phyloP scores from a whole-genome alignment of 2,888 invertebrate genomes.

The Sisyra nigra region DNA sequence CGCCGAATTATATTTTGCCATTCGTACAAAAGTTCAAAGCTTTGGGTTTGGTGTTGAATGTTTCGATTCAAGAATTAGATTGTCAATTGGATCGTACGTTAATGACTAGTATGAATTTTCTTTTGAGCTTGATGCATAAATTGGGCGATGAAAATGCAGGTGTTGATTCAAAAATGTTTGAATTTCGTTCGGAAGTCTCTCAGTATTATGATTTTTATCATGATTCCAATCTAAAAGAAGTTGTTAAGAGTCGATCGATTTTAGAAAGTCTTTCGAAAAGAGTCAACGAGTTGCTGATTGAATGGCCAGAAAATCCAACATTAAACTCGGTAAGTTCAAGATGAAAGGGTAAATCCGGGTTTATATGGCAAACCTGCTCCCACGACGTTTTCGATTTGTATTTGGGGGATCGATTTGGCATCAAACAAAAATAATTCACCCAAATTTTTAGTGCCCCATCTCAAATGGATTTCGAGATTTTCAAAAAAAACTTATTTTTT shows the following conservation, averaged over 20 bases:
- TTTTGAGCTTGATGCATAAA: constrained; percentile 34
- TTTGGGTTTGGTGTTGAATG: constrained; percentile 36
- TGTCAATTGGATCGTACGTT: constrained; percentile 35
- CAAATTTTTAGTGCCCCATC: too few species aligned
- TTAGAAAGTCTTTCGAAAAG: constrained; percentile 45
- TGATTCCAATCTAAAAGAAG: constrained; percentile 66
- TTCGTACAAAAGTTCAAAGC: constrained; percentile 41
- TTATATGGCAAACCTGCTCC: too few species aligned
- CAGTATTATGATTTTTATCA: constrained; percentile 57
- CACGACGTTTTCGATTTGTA: too few species aligned
- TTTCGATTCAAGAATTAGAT: constrained; percentile 33
- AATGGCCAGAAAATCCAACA: constrained; percentile 87
- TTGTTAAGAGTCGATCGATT: constrained; percentile 51
- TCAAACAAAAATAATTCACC: too few species aligned
- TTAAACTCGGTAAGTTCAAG: constrained; percentile 57
- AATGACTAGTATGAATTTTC: constrained; percentile 38
- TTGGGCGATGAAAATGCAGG: constrained; percentile 27
- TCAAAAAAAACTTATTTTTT: too few species aligned
- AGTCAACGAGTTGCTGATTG: constrained; percentile 44
- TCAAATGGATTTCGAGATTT: too few species aligned
- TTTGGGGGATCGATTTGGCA: too few species aligned
- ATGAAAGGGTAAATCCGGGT: too few species aligned
- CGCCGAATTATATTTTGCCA: constrained; percentile 30
- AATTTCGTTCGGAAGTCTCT: constrained; percentile 1
- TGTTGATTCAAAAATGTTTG: constrained; percentile 13